These are phyloP conservation scores for Chiloscyllium punctatum DNA, from an alignment of 2,797 vertebrate species.

Conservation along the genomic window DNA sequence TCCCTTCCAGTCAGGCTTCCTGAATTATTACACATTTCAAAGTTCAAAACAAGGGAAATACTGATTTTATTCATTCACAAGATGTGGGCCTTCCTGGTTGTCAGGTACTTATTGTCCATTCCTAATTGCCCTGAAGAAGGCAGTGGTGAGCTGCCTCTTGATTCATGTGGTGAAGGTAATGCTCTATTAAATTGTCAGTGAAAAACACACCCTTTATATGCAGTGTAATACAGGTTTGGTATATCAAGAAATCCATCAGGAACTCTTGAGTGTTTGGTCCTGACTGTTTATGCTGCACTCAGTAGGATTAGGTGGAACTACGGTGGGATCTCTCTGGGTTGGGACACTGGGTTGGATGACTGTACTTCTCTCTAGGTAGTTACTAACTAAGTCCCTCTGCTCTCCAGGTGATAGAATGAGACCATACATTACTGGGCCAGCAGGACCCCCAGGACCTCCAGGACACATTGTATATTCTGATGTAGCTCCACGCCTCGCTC, in stretches of 20 bases:
- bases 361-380: not conserved
- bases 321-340: not conserved
- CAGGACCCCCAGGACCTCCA: not conserved
- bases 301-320: not conserved
- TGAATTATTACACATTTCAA: not conserved
- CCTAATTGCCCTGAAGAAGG: too few species aligned
- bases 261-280: not conserved
- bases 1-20: too few species aligned
- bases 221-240: not conserved
- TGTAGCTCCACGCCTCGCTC: not conserved
- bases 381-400: not conserved
- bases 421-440: not conserved
- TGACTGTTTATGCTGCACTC: not conserved
- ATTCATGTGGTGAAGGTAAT: too few species aligned
- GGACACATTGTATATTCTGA: not conserved
- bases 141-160: too few species aligned
- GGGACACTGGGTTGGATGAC: not conserved
- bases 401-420: conserved; percentile 23
- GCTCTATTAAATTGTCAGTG: too few species aligned
- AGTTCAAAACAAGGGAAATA: not conserved
- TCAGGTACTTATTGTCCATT: too few species aligned
- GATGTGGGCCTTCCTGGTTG: too few species aligned
- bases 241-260: not conserved
- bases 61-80: too few species aligned
- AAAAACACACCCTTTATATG: not conserved